A percentile compares a stretch with the other conserved stretches of the same genome.
phyloP scores from a whole-genome alignment of 2,888 invertebrate genomes.

The Synergus laeviventris region DNA sequence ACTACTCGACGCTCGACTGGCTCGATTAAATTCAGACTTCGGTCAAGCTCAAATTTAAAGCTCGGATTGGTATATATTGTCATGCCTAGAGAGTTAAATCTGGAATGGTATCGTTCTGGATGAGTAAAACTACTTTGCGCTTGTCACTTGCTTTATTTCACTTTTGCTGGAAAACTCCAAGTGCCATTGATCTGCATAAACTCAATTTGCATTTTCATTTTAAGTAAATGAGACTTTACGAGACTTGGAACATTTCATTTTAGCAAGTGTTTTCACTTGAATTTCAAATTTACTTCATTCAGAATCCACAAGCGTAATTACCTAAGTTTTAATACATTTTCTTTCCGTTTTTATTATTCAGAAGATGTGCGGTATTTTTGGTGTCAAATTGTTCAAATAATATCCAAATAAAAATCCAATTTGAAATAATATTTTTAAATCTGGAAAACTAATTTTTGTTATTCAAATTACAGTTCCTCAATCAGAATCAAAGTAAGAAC shows the following conservation, averaged over 20 bases:
- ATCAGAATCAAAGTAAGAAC: not conserved
- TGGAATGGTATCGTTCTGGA: slow-evolving; percentile 3
- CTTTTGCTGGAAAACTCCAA: not conserved
- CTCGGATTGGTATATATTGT: not conserved
- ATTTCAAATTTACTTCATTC: slow-evolving; percentile 28
- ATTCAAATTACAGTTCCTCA: not conserved
- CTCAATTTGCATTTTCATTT: slow-evolving; percentile 24
- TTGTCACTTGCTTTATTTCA: slow-evolving; percentile 26
- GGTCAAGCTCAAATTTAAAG: slow-evolving; percentile 38
- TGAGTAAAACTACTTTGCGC: slow-evolving; percentile 21
- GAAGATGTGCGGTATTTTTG: not conserved
- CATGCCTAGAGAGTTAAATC: slow-evolving; percentile 7
- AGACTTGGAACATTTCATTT: slow-evolving; percentile 11
- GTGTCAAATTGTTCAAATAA: no score
- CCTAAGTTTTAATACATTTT: not conserved
- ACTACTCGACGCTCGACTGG: slow-evolving; percentile 18
- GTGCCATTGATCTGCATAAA: slow-evolving; percentile 6
- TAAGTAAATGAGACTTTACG: slow-evolving; percentile 15
- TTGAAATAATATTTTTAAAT: no score
- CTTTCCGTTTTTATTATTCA: not conserved
- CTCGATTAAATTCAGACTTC: slow-evolving; percentile 32
- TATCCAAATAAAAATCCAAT: no score
- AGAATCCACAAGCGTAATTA: not conserved
- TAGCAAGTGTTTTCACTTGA: slow-evolving; percentile 14
- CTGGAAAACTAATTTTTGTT: not conserved